Conservation (phyloP, 1,140 invertebrate species). For the Eulimnadia texana region DNA sequence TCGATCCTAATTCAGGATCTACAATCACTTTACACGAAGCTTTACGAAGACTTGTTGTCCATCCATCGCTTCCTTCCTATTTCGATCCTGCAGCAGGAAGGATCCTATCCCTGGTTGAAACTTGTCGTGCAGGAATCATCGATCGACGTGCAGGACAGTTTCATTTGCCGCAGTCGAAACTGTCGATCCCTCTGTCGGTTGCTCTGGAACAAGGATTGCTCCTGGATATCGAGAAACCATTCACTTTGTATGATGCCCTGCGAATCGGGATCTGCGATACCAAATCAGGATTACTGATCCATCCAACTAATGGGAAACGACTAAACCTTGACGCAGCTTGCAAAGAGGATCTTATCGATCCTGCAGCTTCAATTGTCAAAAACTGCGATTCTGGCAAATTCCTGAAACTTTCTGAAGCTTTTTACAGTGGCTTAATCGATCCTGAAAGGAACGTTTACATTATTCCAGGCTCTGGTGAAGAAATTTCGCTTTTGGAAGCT, state of each 20-base stretch:
- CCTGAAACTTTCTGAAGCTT: slow-evolving; percentile 55
- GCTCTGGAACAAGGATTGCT: slow-evolving; percentile 62
- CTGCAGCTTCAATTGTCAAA: slow-evolving; percentile 60
- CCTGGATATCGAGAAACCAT: slow-evolving; percentile 67
- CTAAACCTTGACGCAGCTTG: slow-evolving; percentile 65
- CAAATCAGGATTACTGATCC: slow-evolving; percentile 53
- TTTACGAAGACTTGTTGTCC: slow-evolving; percentile 59
- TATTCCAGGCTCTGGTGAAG: slow-evolving; percentile 38
- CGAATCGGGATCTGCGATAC: slow-evolving; percentile 65
- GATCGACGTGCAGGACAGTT: slow-evolving; percentile 64
- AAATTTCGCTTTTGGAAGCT: slow-evolving; percentile 51
- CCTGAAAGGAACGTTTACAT: slow-evolving; percentile 50
- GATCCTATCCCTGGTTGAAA: slow-evolving; percentile 55
- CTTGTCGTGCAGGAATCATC: slow-evolving; percentile 64
- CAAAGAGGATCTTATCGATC: slow-evolving; percentile 63
- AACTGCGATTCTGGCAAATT: slow-evolving; percentile 52
- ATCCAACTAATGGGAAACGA: slow-evolving; percentile 61
- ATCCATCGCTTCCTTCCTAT: slow-evolving; percentile 61
- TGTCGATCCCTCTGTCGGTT: slow-evolving; percentile 45
- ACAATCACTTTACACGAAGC: slow-evolving; percentile 69
- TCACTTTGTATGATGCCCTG: slow-evolving; percentile 66
- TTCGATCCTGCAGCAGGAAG: slow-evolving; percentile 53
- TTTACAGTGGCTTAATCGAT: slow-evolving; percentile 55
- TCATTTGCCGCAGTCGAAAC: slow-evolving; percentile 48
- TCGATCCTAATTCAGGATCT: slow-evolving; percentile 55